phyloP scores from a whole-genome alignment of 2,113 vertebrate genomes.

The Scolopax mira region DNA sequence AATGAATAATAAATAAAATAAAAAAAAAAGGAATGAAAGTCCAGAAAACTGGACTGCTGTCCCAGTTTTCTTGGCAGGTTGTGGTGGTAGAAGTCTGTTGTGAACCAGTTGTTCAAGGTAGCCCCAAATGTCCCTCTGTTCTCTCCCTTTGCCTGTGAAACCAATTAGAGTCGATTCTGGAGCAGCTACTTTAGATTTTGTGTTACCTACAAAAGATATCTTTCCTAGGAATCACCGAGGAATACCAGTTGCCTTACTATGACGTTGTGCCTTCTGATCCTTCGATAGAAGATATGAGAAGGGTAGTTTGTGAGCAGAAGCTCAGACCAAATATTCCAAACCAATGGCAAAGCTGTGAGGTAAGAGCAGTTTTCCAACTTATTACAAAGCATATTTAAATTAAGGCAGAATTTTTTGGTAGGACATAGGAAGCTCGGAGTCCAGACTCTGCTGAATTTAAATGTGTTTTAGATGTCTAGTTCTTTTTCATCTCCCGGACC shows the following conservation, averaged over 20 bases:
- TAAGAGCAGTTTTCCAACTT: constrained; percentile 62
- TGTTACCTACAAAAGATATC: not conserved
- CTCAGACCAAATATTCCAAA: constrained; percentile 92
- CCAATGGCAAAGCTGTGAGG: constrained; percentile 99
- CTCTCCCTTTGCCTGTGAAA: not conserved
- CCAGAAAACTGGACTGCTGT: no score
- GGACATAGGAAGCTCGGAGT: rapidly evolving
- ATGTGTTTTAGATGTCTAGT: not conserved
- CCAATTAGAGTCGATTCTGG: not conserved
- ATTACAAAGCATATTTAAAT: not conserved
- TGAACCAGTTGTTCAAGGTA: not conserved
- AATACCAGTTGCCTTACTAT: constrained; percentile 96
- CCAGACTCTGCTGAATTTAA: not conserved
- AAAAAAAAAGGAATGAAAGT: not conserved
- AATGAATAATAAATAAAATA: no score
- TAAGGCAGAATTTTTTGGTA: not conserved
- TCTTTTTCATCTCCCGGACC: not conserved
- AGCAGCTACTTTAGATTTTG: not conserved
- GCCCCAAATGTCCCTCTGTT: not conserved
- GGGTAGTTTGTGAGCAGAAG: constrained; percentile 94
- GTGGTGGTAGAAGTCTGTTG: not conserved
- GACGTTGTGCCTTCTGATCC: constrained; percentile 97
- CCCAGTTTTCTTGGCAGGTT: not conserved
- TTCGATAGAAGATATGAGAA: constrained; percentile 94
- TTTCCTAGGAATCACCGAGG: constrained; percentile 86